Evolutionary conservation across 2,797 vertebrate species (phyloP), one percentile per base, ranked within the genome.

Genomic region (Echeneis naucrates): DNA sequence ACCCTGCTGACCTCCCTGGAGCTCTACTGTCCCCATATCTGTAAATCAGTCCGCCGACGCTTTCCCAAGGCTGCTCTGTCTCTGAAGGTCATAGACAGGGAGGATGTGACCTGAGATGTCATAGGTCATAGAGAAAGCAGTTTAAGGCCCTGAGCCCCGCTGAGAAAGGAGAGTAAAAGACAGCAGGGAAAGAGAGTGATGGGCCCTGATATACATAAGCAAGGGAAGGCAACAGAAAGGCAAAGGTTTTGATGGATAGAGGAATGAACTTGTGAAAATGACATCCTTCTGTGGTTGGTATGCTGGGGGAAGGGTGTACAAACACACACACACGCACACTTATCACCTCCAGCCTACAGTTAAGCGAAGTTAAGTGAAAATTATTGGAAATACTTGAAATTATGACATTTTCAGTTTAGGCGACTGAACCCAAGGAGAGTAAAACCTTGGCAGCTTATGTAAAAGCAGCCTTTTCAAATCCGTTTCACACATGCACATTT

Each of bases 11-110:
- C 88, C 90, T 87, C 85, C 85, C 72, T 61, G 75, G 79, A 86
- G 84, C 85, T 86, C 77, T 55, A 69, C 81, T 67, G 65, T 89
- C 66, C 85, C 45, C 54, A 79, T 74, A 87, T 87, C 89, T 42
- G 88, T 95, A 95, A 94, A 95, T 94, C 94, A 93, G 92, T 80
- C 89, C 47, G 51, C 87, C n/a, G 65, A 88, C 82, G 68, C 88
- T 91, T 94, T 94, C 93, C 92, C 90, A 93, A 92, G 92, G 90
- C 83, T 84, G 82, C 76, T 81, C 52, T 61, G 75, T 84, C 85
- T 77, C 65, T 68, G 77, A 71, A 72, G 85, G 91, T 93, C 86
- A 82, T 75, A 80, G 85, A 89, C 83, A 58, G 79, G 88, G 87
- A 93, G 91, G 84, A 88, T 89, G 77, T 87, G 88, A 88, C 88